Conservation (phyloP, 2,888 invertebrate genomes). For the Tillus elongatus region DNA sequence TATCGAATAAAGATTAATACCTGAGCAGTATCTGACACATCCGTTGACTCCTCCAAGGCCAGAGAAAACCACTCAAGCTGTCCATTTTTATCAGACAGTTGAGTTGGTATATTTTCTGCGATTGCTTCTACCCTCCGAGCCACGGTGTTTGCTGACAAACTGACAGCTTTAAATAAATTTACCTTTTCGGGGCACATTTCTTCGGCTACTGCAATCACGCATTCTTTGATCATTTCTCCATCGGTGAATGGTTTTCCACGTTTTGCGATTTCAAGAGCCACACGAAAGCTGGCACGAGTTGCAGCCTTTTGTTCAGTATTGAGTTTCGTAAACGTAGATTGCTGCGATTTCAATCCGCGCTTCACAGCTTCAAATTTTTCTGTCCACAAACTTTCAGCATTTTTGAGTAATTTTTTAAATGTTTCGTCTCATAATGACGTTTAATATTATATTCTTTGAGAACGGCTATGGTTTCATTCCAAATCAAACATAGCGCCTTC, state of each 20-base stretch:
- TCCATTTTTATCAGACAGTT: no score
- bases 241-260: slow-evolving; percentile 25
- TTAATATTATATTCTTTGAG: no score
- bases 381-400: slow-evolving; percentile 25
- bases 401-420: slow-evolving; percentile 26
- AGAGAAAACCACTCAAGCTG: slow-evolving; percentile 23
- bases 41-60: slow-evolving; percentile 23
- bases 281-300: no score
- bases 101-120: no score
- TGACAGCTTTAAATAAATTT: slow-evolving; percentile 22
- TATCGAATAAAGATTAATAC: slow-evolving; percentile 20
- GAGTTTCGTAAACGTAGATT: no score
- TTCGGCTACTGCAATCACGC: slow-evolving; percentile 24
- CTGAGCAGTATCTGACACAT: no score
- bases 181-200: no score
- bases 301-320: no score
- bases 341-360: no score
- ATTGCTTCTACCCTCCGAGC: no score
- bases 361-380: slow-evolving; percentile 27
- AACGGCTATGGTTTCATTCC: no score
- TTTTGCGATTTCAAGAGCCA: slow-evolving; percentile 22
- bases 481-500: slow-evolving; percentile 25
- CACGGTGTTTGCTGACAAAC: slow-evolving; percentile 23
- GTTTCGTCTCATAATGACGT: slow-evolving; percentile 27
- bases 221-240: slow-evolving; percentile 25